Conservation (phyloP, 1,140 invertebrate genomes). For the Drosophila takahashii region DNA sequence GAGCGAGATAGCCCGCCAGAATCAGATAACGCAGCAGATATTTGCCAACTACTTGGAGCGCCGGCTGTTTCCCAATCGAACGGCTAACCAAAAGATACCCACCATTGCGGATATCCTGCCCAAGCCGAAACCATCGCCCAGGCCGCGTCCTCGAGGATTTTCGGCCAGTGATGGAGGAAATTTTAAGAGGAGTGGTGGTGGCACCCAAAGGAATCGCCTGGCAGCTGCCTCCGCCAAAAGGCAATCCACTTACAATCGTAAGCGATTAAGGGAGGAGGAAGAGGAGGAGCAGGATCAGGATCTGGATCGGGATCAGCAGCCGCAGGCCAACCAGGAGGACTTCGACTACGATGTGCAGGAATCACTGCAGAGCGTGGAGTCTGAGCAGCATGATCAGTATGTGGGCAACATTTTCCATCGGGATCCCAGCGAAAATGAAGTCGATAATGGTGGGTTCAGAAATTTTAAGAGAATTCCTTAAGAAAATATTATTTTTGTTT, state of each 20-base stretch:
- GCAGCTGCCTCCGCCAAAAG: slow-evolving; percentile 54
- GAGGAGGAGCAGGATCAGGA: slow-evolving; percentile 42
- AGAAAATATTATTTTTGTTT: too few relatives aligned
- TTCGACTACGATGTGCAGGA: slow-evolving; percentile 82
- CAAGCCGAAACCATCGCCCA: slow-evolving; percentile 57
- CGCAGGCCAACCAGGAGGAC: slow-evolving; percentile 67
- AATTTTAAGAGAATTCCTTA: too few relatives aligned
- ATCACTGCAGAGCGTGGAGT: slow-evolving; percentile 88
- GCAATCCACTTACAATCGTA: slow-evolving; percentile 12
- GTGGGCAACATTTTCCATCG: slow-evolving; percentile 84
- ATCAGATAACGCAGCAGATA: slow-evolving; percentile 90
- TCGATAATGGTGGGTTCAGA: slow-evolving; percentile 72
- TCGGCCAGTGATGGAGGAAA: slow-evolving; percentile 31
- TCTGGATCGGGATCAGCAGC: slow-evolving; percentile 41
- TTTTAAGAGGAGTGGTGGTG: slow-evolving; percentile 61
- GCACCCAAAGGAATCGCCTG: slow-evolving; percentile 60
- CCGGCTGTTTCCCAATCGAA: slow-evolving; percentile 86
- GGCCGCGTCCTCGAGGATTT: slow-evolving; percentile 70
- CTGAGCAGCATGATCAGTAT: slow-evolving; percentile 86
- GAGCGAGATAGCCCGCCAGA: slow-evolving; percentile 88
- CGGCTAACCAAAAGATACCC: slow-evolving; percentile 85
- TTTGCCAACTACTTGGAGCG: slow-evolving; percentile 89
- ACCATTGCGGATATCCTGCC: slow-evolving; percentile 88
- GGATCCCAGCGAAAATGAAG: slow-evolving; percentile 83
- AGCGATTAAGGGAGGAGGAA: slow-evolving; percentile 30